Conservation (phyloP, 2,113 vertebrate genomes). For the Hippocampus zosterae region DNA sequence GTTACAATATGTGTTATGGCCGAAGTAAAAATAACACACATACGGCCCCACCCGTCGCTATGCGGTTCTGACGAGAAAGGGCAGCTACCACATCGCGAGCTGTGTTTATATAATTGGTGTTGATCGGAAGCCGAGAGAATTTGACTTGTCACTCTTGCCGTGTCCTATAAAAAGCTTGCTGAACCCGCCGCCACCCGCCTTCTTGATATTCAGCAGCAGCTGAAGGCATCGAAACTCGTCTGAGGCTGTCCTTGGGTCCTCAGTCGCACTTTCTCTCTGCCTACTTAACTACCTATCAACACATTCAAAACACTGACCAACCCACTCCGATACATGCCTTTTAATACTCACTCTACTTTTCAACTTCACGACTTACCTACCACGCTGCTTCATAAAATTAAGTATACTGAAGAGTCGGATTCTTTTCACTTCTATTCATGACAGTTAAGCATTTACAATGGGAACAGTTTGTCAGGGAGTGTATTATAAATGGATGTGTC, state of each 20-base stretch:
- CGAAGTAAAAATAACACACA: background rate
- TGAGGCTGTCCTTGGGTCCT: background rate
- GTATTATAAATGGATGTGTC: too few relatives aligned
- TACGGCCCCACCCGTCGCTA: background rate
- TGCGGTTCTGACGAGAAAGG: background rate
- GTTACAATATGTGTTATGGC: background rate
- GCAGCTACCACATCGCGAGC: slow-evolving; percentile 20
- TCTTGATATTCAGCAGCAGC: slow-evolving; percentile 68
- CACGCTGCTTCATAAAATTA: background rate
- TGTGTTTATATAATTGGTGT: slow-evolving; percentile 57
- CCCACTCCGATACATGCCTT: background rate
- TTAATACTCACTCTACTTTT: background rate
- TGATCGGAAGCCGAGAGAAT: slow-evolving; percentile 31
- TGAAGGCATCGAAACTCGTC: slow-evolving; percentile 38
- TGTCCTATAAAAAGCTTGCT: slow-evolving; percentile 70
- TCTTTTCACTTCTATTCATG: background rate
- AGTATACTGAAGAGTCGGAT: background rate
- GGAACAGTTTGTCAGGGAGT: background rate
- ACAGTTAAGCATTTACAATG: background rate
- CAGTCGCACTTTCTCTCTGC: background rate
- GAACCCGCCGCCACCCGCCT: slow-evolving; percentile 38
- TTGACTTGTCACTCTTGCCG: slow-evolving; percentile 39
- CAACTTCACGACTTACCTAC: background rate
- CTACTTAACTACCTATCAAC: background rate
- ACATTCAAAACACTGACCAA: background rate